Percentiles rank a stretch among this genome's conserved stretches.
Evolutionary conservation across 2,888 invertebrate genomes (phyloP).

Genomic region (Drosophila kambysellisi): DNA sequence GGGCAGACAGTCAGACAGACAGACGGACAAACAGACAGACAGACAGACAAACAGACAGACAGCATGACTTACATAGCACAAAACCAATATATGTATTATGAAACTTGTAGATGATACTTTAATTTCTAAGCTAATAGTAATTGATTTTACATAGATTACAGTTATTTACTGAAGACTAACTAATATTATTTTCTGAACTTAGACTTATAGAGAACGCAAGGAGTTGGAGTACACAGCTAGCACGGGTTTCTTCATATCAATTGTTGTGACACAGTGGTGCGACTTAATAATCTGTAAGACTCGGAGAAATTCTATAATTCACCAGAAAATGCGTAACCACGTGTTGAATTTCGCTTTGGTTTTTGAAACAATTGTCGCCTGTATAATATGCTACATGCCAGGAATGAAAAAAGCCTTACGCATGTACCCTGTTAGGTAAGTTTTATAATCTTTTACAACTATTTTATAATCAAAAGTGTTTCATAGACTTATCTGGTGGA

Average conservation of each 20-base stretch:
- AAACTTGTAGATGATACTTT: too few species aligned
- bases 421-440: constrained; percentile 85
- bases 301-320: constrained; percentile 87
- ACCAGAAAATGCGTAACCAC: constrained; percentile 90
- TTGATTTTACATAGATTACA: too few species aligned
- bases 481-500: constrained; percentile 87
- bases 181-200: not conserved
- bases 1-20: too few species aligned
- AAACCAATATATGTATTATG: too few species aligned
- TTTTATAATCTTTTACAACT: constrained; percentile 83
- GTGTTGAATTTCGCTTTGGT: constrained; percentile 89
- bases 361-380: constrained; percentile 88
- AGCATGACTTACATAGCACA: too few species aligned
- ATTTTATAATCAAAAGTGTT: not conserved
- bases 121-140: too few species aligned
- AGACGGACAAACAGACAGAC: too few species aligned
- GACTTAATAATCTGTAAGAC: constrained; percentile 89
- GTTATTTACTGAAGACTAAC: too few species aligned
- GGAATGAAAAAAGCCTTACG: constrained; percentile 88
- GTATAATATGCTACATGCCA: constrained; percentile 89
- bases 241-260: constrained; percentile 92
- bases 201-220: constrained; percentile 88
- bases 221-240: constrained; percentile 90
- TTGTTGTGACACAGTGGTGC: constrained; percentile 89
- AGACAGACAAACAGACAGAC: too few species aligned